Evolutionary conservation across 2,113 vertebrate genomes (phyloP).

Genomic region (Gymnocephalus cernua): DNA sequence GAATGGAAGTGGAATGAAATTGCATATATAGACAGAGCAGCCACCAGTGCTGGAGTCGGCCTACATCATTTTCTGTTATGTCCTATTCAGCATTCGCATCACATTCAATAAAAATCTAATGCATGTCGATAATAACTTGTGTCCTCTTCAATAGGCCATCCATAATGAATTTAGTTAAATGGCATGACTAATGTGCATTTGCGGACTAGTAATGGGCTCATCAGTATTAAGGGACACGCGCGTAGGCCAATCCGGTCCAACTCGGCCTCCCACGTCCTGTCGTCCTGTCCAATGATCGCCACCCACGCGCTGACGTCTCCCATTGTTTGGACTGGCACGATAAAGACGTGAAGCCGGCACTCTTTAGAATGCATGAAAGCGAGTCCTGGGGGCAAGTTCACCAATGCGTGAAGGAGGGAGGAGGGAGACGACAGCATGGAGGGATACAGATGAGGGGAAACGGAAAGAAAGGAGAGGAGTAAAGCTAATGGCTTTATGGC

Average conservation of each 20-base stretch:
- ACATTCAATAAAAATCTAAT: conserved; percentile 54
- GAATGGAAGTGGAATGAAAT: conserved; percentile 1
- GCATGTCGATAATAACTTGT: conserved; percentile 67
- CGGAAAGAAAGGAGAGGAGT: conserved; percentile 19
- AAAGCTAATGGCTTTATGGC: conserved; percentile 67
- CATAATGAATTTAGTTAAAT: conserved; percentile 76
- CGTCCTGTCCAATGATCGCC: conserved; percentile 48
- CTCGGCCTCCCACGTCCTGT: conserved; percentile 38
- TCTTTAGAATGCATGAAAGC: conserved; percentile 79
- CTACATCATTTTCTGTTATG: conserved; percentile 10
- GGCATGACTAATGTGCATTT: conserved; percentile 73
- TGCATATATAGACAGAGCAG: background rate
- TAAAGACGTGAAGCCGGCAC: conserved; percentile 58
- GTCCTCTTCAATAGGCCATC: conserved; percentile 71
- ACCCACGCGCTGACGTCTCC: conserved; percentile 48
- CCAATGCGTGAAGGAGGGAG: conserved; percentile 80
- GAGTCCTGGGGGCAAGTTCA: conserved; percentile 72
- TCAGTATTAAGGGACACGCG: conserved; percentile 33
- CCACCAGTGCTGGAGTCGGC: conserved; percentile 22
- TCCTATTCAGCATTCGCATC: conserved; percentile 55
- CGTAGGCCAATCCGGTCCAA: conserved; percentile 49
- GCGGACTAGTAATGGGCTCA: conserved; percentile 57
- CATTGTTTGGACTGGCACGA: conserved; percentile 60
- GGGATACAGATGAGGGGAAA: conserved; percentile 25
- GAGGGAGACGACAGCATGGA: conserved; percentile 55